Percentiles rank a stretch among this genome's conserved stretches.
phyloP scores from a whole-genome alignment of 2,888 invertebrate genomes.

The Fragum whitleyi region DNA sequence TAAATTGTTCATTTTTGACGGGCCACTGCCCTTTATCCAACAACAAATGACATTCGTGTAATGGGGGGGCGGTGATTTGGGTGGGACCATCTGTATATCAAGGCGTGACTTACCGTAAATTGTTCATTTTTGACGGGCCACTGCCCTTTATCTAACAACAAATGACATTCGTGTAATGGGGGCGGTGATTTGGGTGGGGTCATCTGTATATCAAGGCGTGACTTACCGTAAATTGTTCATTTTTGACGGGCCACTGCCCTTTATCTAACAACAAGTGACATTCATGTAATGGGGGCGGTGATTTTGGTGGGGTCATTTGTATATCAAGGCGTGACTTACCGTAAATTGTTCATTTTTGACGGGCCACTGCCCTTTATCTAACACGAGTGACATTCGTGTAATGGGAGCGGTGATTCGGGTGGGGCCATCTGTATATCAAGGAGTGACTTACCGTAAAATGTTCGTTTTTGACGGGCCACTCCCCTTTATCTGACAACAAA shows the following conservation, averaged over 20 bases:
- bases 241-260: slow-evolving; percentile 81
- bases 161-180: slow-evolving; percentile 77
- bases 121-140: slow-evolving; percentile 79
- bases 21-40: slow-evolving; percentile 79
- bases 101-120: slow-evolving; percentile 82
- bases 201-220: slow-evolving; percentile 80
- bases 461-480: slow-evolving; percentile 78
- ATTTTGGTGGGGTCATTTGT: no score
- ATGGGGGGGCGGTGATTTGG: slow-evolving; percentile 72
- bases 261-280: no score
- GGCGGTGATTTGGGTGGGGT: slow-evolving; percentile 75
- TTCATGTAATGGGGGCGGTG: no score
- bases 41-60: slow-evolving; percentile 78
- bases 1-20: slow-evolving; percentile 75
- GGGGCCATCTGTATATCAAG: slow-evolving; percentile 81
- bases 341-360: slow-evolving; percentile 76
- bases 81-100: slow-evolving; percentile 80
- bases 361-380: slow-evolving; percentile 78
- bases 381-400: slow-evolving; percentile 78
- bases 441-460: slow-evolving; percentile 81
- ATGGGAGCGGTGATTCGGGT: slow-evolving; percentile 72
- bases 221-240: no score
- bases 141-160: no score
- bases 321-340: no score
- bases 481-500: no score